Evolutionary conservation across 2,888 invertebrate species (phyloP), one percentile per base, ranked within the genome.

Genomic region (Leucophenga maculata): DNA sequence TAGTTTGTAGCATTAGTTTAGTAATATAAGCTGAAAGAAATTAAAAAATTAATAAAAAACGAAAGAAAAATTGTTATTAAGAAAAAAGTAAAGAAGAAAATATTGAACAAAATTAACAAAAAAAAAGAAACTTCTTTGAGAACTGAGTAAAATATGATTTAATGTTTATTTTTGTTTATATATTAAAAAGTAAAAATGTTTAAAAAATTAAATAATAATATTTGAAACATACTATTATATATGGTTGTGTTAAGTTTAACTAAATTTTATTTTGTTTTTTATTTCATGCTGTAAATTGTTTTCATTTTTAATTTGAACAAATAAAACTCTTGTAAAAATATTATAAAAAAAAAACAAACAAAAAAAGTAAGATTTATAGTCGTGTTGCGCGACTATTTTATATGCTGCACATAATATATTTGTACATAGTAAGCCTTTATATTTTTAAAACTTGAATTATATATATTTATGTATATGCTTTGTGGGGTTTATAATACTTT

Each of bases 1-100:
- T 86, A 85, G 85, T 85, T 85, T n/a, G 59, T 85, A 85, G 85
- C 75, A 70, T 78, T 83, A 83, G 78, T 83, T 82, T 81, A 81
- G 74, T 76, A 73, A 18, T 13, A 76, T 80, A 80, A 77, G 78
- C 65, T 69, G 62, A 66, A 71, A 39, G 18, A 70, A 69, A 69
- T 52, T 55, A 62, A 60, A 57, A 69, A 66, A 72, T 76, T 72
- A 73, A 76, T 72, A 66, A 69, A 72, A 6, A 32, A 50, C 65
- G 64, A 67, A 59, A 46, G 18, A 16, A 11, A 55, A 67, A 39
- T 44, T 20, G 55, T 11, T 39, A 9, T 39, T 26, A 20, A 26
- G 26, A 6, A 64, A n/a, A 11, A 62, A 44, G 3, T 20, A 64
- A 22, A 55, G n/a, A n/a, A 20, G 14, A 67, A 55, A 16, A 18